phyloP scores from a whole-genome alignment of 2,797 vertebrate species.

The Acropternis orthonyx region DNA sequence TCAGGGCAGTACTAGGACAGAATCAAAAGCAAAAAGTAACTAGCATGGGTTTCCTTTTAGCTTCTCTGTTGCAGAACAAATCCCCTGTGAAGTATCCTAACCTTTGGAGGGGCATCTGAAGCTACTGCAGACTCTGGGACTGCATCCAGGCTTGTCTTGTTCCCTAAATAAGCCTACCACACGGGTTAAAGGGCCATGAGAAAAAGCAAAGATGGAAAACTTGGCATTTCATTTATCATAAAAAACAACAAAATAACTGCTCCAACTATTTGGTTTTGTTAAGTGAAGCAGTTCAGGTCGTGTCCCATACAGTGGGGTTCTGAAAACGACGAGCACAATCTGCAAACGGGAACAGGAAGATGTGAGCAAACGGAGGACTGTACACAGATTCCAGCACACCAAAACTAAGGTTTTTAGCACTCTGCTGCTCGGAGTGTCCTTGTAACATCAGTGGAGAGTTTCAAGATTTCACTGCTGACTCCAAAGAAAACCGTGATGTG shows the following conservation, averaged over 20 bases:
- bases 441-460: background rate
- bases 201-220: slow-evolving; percentile 54
- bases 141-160: slow-evolving; percentile 55
- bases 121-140: slow-evolving; percentile 66
- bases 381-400: background rate
- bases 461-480: background rate
- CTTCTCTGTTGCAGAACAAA: slow-evolving; percentile 51
- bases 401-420: background rate
- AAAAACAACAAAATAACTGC: slow-evolving; percentile 32
- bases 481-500: background rate
- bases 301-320: slow-evolving; percentile 30
- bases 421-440: background rate
- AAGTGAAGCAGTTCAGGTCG: slow-evolving; percentile 32
- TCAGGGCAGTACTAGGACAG: slow-evolving; percentile 16
- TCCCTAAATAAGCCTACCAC: slow-evolving; percentile 65
- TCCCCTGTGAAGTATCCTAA: slow-evolving; percentile 51
- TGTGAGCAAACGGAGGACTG: background rate
- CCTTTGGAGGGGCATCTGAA: slow-evolving; percentile 68
- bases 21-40: slow-evolving; percentile 54
- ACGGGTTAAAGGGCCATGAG: slow-evolving; percentile 68
- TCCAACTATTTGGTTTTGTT: slow-evolving; percentile 49
- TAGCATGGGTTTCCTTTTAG: slow-evolving; percentile 36
- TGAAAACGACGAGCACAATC: background rate
- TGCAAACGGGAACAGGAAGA: background rate
- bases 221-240: slow-evolving; percentile 29